phyloP scores from a whole-genome alignment of 2,113 vertebrate species.

The Genyomyrus donnyi region DNA sequence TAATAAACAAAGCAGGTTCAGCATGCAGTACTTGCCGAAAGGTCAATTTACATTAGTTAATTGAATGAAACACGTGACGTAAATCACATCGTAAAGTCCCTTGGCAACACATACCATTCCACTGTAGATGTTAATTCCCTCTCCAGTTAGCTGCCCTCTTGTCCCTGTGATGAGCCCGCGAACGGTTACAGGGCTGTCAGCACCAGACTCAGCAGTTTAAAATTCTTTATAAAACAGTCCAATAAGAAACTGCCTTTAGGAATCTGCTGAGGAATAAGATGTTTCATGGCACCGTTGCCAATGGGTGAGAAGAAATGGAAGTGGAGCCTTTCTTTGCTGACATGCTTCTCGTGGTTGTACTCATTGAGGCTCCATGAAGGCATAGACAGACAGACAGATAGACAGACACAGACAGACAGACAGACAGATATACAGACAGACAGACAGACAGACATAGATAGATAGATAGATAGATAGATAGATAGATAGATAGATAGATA shows the following conservation, averaged over 20 bases:
- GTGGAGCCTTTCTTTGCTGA: neutral
- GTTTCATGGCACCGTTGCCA: constrained; percentile 34
- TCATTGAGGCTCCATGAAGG: neutral
- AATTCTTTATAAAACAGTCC: constrained; percentile 12
- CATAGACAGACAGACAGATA: neutral
- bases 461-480: neutral
- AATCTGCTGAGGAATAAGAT: constrained; percentile 26
- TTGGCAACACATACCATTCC: neutral
- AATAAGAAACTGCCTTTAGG: constrained; percentile 26
- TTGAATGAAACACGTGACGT: neutral
- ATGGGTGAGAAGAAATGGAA: neutral
- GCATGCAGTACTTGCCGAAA: neutral
- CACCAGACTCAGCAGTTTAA: neutral
- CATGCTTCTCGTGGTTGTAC: neutral
- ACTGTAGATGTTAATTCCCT: too few relatives aligned
- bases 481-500: neutral
- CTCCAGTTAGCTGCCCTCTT: neutral
- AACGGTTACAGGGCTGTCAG: neutral
- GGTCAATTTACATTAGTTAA: neutral
- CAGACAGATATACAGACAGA: neutral
- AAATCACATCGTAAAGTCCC: neutral
- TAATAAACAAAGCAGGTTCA: neutral
- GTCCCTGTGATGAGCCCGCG: neutral
- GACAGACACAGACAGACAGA: neutral
- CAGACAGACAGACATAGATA: too few relatives aligned